Evolutionary conservation across 23 tunicate genomes (phyloP).

Genomic region (Ciona savignyi): DNA sequence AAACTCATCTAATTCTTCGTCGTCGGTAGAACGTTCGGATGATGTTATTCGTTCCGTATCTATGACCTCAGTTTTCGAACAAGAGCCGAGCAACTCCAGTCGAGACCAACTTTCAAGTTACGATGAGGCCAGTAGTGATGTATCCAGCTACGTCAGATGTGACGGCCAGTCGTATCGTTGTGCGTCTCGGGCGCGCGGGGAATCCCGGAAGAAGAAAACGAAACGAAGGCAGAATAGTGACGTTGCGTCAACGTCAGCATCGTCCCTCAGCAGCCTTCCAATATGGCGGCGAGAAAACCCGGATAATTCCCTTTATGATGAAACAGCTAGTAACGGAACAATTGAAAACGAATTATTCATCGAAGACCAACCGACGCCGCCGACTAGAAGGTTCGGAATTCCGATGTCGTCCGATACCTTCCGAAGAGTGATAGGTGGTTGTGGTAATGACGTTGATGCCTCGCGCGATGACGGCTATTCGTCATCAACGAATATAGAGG

Average conservation of each 20-base stretch:
- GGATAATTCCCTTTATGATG: not conserved
- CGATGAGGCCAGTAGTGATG: not conserved
- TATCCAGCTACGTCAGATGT: not conserved
- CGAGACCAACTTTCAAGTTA: not conserved
- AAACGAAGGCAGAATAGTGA: not conserved
- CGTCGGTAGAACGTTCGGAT: not conserved
- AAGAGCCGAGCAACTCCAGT: not conserved
- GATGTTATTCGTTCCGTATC: not conserved
- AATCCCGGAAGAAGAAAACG: not conserved
- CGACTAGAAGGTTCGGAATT: constrained; percentile 22
- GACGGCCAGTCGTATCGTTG: not conserved
- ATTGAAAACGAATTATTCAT: constrained; percentile 3
- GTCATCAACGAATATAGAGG: constrained; percentile 19
- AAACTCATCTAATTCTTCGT: not conserved
- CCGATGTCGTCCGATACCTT: constrained; percentile 48
- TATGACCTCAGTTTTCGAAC: not conserved
- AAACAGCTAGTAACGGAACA: not conserved
- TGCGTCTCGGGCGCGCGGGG: not conserved
- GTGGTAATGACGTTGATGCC: not conserved
- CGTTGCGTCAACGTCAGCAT: not conserved
- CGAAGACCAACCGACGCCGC: not conserved
- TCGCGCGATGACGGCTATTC: constrained; percentile 68
- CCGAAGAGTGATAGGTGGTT: not conserved
- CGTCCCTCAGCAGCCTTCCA: constrained; percentile 6
- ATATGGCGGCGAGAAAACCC: constrained; percentile 13